Evolutionary conservation across 2,888 invertebrate species (phyloP).

Genomic region (Torymus aiolomorphi): DNA sequence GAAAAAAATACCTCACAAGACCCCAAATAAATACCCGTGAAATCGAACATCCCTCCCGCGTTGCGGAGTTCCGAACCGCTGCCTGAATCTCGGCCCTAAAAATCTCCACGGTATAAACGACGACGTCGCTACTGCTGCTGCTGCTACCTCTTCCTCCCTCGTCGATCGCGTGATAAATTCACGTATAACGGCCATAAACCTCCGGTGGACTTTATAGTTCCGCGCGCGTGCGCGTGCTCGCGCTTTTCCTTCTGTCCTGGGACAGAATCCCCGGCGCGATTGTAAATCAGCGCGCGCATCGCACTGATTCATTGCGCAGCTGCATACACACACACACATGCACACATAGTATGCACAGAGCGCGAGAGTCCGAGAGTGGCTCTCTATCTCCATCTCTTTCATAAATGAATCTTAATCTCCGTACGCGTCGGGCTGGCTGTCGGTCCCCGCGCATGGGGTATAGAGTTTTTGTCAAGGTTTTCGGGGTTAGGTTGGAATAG

Average conservation of each 20-base stretch:
- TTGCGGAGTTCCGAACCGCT: conserved; percentile 10
- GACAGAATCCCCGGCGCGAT: conserved; percentile 14
- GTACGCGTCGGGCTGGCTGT: conserved; percentile 9
- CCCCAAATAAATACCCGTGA: background rate
- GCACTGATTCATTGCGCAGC: conserved; percentile 48
- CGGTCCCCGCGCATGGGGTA: background rate
- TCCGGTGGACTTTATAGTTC: conserved; percentile 42
- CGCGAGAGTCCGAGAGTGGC: background rate
- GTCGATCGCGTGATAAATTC: conserved; percentile 54
- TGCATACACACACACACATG: no score
- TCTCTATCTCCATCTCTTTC: conserved; percentile 27
- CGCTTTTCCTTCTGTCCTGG: conserved; percentile 46
- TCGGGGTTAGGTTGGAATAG: no score
- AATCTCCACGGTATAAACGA: conserved; percentile 17
- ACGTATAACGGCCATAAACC: conserved; percentile 44
- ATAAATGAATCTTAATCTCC: conserved; percentile 50
- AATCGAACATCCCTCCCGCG: no score
- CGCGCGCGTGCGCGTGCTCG: background rate
- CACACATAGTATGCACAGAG: no score
- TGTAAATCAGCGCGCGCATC: conserved; percentile 51
- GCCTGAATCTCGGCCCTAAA: conserved; percentile 30
- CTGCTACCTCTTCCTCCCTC: background rate
- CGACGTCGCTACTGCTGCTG: background rate
- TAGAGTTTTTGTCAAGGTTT: no score
- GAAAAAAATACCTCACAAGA: no score